Evolutionary conservation across 1,140 invertebrate species (phyloP), one percentile per base, ranked within the genome.

Genomic region (Drosophila punjabiensis): DNA sequence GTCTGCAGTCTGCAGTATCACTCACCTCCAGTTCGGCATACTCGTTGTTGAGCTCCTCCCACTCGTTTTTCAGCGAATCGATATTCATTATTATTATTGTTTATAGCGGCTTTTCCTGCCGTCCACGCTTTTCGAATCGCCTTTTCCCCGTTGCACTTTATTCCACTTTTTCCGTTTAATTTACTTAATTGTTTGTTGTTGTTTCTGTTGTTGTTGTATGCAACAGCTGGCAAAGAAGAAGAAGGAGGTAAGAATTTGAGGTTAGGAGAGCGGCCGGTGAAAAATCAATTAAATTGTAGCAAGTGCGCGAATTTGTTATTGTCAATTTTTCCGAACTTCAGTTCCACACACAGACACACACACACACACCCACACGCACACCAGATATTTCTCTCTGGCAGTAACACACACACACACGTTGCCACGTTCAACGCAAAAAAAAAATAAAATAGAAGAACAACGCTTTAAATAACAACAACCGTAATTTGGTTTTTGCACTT

Each of bases 41-140:
- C 80, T 96, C 96, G 52, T 94, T 94, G 33, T 94, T 93, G 24
- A 96, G 91, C 47, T 96, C 96, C 55, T 95, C 94, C 95, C 95
- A 96, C 50, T 96, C 95, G 85, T 95, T 95, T 47, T 47, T 67
- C 56, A 93, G 74, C 39, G 89, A 73, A 47, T 93, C 86, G 58
- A 92, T 91, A 58, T 83, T 87, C 90, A 91, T 93, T 30, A 4
- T 65, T 50, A 9, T 58, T 50, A 39, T 37, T 74, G 47, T 55
- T 64, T 47, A 58, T 58, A 39, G 39, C 65, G 64, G 68, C 64
- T 69, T 69, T 69, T 32, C 16, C 16, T 14, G 32, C 47, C 62
- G 50, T 41, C 13, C 50, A 32, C 50, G 37, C 10, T 58, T 28
- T 28, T 28, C 9, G 20, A 39, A 37, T 45, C 20, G 32, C 64